Evolutionary conservation across 2,888 invertebrate species (phyloP), one percentile per base, ranked within the genome.

Genomic region (Drosophila acutilabella): DNA sequence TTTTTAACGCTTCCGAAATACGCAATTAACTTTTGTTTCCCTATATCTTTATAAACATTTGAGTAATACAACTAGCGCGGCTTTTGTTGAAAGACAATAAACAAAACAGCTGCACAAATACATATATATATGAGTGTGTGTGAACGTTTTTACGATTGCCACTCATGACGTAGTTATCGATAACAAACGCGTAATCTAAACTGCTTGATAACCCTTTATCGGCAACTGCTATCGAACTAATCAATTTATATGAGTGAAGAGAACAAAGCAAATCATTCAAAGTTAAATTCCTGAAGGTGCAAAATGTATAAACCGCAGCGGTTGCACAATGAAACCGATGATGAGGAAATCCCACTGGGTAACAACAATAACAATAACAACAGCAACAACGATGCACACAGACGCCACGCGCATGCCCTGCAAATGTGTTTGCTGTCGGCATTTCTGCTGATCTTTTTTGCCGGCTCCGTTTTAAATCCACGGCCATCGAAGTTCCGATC

Each of bases 361-460:
- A 42, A 51, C 18, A 14, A 64, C 66, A 36, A 36, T 36, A 44
- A 45, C 8, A 45, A 45, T 20, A 20, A 20, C 20, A 20, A 20
- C 20, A 44, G 11, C 16, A 18, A 30, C 4, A 52, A 40, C 40
- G 38, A 26, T 44, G 18, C 16, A n/a, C 74, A 81, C 50, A 50
- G 62, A 33, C 61, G 61, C 42, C 67, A 75, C 18, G 53, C 62
- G 2, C 70, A 80, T 11, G 68, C 87, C 6, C 4, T 80, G 14
- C 89, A 82, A 57, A 77, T 82, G 87, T 48, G 80, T 5, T 30
- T 87, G 18, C 36, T 82, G 7, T 67, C 65, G 0, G 41, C 67
- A 38, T 80, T 82, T 40, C 18, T 82, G 30, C 42, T 82, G 51
- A 64, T 81, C 0, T 87, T 82, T 41, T 40, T 82, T 5, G 84